Base-by-base conservation (phyloP, 2,888 invertebrate species). In the Epinotia nisella region DNA sequence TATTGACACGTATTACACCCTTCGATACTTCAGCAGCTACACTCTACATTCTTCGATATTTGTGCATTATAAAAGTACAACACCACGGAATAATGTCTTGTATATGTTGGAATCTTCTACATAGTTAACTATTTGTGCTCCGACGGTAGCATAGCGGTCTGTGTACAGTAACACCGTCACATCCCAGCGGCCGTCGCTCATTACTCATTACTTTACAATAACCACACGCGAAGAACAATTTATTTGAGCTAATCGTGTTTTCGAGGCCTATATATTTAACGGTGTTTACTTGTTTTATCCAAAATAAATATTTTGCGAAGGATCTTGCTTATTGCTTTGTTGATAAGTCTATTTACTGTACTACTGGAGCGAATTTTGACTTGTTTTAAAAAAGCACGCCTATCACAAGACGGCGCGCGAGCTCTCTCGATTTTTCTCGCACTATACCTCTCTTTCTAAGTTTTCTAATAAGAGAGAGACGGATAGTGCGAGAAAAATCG, bases 141-240 rank as follows among this genome's bases (percentile, higher is more conserved):
- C 21, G 15, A 21, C 19, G 35, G 15, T n/a, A 39, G 35, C 78
- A 78, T 88, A 89, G 86, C 90, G 88, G 88, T 85, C 83, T 77
- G 73, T 80, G 71, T 80, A 83, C 85, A 81, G 86, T 85, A 85
- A 82, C 75, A 76, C 76, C 81, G 89, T 87, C 78, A 80, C 85
- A 79, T 75, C 68, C 76, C 79, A 87, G 78, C 78, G 51, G 60
- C 53, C 60, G 21, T 39, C 24, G 17, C 65, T 59, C 51, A 59
- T 65, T 51, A 39, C 60, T 39, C 24, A 62, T 56, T 19, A 59
- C 17, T 41, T 11, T 56, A 62, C 56, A 55, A 55, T 66, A 53
- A 66, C 29, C 39, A 39, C 53, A 39, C 53, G 55, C 60, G 29
- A 29, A 45, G 1, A n/a, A 19, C 39, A 51, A 17, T 55, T 60